Base-by-base conservation (phyloP, 2,797 vertebrate genomes). In the Gallirallus australis region DNA sequence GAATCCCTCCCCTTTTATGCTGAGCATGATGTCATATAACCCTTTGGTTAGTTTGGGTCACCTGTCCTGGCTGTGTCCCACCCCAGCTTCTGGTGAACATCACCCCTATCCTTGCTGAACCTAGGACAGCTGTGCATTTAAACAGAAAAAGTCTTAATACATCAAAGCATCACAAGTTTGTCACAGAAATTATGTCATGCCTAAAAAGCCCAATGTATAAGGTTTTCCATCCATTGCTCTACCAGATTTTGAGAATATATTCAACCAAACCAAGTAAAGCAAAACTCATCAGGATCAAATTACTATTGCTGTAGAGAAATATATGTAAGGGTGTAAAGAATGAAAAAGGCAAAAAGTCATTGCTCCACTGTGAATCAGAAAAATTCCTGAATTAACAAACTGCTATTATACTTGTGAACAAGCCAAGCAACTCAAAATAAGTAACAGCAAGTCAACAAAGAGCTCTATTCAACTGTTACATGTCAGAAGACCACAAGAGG, bases 391-490 rank as follows among this genome's bases (percentile, higher is more conserved):
- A 30, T 0, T 54, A 24, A 61, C 13, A 61, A 71, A 65, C 12
- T 39, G 14, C 7, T 39, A 42, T 35, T 18, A 11, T 3, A 59
- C 1, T 31, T 59, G 60, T 40, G 28, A 79, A 47, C 9, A 56
- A 83, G 50, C 27, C 27, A 73, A 40, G 7, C 12, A 72, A 52
- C 4, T 59, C 30, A 42, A 72, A 45, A 68, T 40, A 18, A 75
- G 20, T 33, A 68, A n/a, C 0, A 70, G 1, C 15, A 33, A 53
- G 14, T 23, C 64, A 66, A 20, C 1, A 3, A 27, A 63, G 14
- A 72, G 48, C 11, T 20, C 47, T 31, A 35, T 12, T 61, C 52
- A 69, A 39, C 16, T 33, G 15, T 42, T 18, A 17, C 0, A 2
- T 35, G 47, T 16, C 81, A 79, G 24, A 73, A 28, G 16, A 40